These are phyloP conservation scores for Troides helena DNA, from an alignment of 2,888 invertebrate species.

Conservation along the genomic window DNA sequence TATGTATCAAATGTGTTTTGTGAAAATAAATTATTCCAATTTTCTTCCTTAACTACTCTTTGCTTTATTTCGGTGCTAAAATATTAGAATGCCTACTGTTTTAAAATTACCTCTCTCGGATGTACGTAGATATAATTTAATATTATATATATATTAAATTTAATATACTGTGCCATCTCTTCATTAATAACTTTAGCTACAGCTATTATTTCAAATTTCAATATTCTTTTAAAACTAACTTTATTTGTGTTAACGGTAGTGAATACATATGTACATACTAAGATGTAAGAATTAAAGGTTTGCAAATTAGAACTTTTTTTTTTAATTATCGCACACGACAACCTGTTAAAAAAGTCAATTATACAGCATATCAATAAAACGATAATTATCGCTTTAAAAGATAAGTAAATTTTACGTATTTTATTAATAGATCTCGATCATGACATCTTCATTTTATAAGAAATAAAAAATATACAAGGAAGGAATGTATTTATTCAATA, in stretches of 20 bases:
- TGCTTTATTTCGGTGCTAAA: not conserved
- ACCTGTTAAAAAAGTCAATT: not conserved
- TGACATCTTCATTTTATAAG: not conserved
- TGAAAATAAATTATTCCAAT: too few species aligned
- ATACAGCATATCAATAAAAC: not conserved
- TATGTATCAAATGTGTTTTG: too few species aligned
- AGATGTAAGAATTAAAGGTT: constrained; percentile 43
- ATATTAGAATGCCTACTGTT: not conserved
- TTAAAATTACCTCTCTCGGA: not conserved
- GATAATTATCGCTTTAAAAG: not conserved
- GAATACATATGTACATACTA: constrained; percentile 24
- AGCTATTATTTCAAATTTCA: constrained; percentile 7
- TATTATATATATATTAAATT: constrained; percentile 5
- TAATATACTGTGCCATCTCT: constrained; percentile 28
- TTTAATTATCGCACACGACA: not conserved
- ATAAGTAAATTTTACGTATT: not conserved
- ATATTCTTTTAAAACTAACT: constrained; percentile 12
- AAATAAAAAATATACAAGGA: constrained; percentile 28
- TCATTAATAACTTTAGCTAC: constrained; percentile 13
- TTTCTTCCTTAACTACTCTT: not conserved
- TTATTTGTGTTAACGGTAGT: constrained; percentile 21
- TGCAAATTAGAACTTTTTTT: constrained; percentile 34
- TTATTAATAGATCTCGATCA: too few species aligned
- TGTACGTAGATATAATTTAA: not conserved
- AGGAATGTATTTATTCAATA: constrained; percentile 40